Evolutionary conservation across 2,797 vertebrate genomes (phyloP).

Genomic region (Premnoplex brunnescens): DNA sequence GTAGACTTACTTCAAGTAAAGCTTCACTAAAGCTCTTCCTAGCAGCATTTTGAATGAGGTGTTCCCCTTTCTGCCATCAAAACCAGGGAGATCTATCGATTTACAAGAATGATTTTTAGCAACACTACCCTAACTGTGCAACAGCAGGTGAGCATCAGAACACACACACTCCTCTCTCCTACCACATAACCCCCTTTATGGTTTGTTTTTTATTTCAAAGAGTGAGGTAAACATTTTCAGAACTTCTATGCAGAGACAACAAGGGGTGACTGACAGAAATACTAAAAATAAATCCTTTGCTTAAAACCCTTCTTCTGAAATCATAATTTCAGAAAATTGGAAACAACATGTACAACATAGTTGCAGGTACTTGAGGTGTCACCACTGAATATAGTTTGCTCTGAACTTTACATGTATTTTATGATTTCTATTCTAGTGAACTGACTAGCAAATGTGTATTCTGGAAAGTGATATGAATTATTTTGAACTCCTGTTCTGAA

Average conservation of each 20-base stretch:
- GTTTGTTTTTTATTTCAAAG: background rate
- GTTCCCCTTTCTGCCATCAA: background rate
- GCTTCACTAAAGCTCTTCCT: background rate
- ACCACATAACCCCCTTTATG: background rate
- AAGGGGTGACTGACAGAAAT: background rate
- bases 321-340: background rate
- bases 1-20: background rate
- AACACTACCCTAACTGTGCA: accelerated
- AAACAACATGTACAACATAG: background rate
- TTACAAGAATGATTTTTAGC: background rate
- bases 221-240: background rate
- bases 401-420: background rate
- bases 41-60: background rate
- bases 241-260: background rate
- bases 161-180: background rate
- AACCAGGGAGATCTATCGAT: background rate
- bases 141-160: background rate
- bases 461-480: background rate
- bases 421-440: background rate
- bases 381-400: background rate
- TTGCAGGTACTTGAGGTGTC: background rate
- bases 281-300: background rate
- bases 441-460: background rate
- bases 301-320: background rate
- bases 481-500: background rate